Evolutionary conservation across 2,113 vertebrate species (phyloP).

Genomic region (Clarias gariepinus): DNA sequence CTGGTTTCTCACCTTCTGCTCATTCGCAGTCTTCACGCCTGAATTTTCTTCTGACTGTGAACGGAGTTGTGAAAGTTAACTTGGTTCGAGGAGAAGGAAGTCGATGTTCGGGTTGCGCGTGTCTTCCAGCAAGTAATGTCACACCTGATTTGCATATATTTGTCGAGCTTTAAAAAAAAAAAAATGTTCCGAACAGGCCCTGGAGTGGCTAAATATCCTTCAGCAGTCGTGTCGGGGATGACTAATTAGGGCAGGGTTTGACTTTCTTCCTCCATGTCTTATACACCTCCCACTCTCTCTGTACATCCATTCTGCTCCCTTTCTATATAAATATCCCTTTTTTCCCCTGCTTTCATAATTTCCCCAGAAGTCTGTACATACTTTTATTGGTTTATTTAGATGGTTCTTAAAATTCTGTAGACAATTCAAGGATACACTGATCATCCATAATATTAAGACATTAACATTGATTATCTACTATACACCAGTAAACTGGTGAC

Average conservation of each 20-base stretch:
- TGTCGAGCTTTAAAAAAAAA: conserved; percentile 29
- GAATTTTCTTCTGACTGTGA: conserved; percentile 24
- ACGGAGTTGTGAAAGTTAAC: conserved; percentile 37
- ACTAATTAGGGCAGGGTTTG: conserved; percentile 47
- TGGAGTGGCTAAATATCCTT: conserved; percentile 41
- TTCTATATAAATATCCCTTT: neutral
- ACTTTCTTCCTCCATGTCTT: conserved; percentile 34
- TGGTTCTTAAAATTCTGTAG: neutral
- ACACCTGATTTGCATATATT: conserved; percentile 49
- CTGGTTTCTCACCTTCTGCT: conserved; percentile 25
- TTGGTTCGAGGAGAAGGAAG: neutral
- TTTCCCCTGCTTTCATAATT: neutral
- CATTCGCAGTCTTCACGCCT: conserved; percentile 31
- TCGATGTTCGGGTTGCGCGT: neutral
- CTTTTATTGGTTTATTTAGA: neutral
- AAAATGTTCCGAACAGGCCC: conserved; percentile 18
- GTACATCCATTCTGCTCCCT: neutral
- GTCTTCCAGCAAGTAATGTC: conserved; percentile 42
- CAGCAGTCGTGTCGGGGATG: conserved; percentile 44
- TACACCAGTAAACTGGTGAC: too few species aligned
- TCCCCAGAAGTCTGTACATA: neutral
- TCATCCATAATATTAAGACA: too few species aligned
- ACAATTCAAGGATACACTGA: neutral
- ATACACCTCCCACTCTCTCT: conserved; percentile 16
- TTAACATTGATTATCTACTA: too few species aligned